Base-by-base conservation (phyloP, 2,113 vertebrate species). In the Guaruba guarouba region DNA sequence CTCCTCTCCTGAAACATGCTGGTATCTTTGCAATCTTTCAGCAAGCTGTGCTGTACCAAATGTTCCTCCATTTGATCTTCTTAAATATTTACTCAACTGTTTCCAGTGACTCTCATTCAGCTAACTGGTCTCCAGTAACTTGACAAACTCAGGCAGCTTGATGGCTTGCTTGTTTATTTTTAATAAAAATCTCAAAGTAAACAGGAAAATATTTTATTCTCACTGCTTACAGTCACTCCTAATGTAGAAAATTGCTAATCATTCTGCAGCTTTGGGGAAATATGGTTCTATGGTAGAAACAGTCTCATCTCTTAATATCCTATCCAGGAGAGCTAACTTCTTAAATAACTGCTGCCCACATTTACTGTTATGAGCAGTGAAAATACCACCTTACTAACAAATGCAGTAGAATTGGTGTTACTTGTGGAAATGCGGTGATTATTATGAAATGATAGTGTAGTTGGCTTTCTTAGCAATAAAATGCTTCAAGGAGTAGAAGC, bases 1-100 rank as follows among this genome's bases (percentile, higher is more conserved):
- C 74, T 90, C 74, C 77, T 96, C 96, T 97, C 68, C 86, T 97
- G 86, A 90, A 96, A 82, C 81, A 85, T 90, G 91, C 61, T 82
- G 91, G 85, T 92, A 82, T 84, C 83, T 89, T 82, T 96, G 90
- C 77, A 94, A 59, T 90, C 92, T 96, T 85, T 97, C 88, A 90
- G 96, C 93, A 96, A 93, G 91, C 69, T 96, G 81, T 91, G 87
- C 59, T 92, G 54, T 84, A 85, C 79, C 81, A 87, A 95, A 90
- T 95, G 82, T 94, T 95, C 69, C 86, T 92, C 86, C 68, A 83
- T 86, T 92, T 82, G 95, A 92, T 96, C 79, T 96, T 95, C 91
- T 95, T 96, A 88, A 93, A 94, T 93, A 95, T 97, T 95, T 95
- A 91, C 87, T 96, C 85, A 97, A 95, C 79, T 96, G 48, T 96